Conservation (phyloP, 2,113 vertebrate genomes). For the Microtus montanus region DNA sequence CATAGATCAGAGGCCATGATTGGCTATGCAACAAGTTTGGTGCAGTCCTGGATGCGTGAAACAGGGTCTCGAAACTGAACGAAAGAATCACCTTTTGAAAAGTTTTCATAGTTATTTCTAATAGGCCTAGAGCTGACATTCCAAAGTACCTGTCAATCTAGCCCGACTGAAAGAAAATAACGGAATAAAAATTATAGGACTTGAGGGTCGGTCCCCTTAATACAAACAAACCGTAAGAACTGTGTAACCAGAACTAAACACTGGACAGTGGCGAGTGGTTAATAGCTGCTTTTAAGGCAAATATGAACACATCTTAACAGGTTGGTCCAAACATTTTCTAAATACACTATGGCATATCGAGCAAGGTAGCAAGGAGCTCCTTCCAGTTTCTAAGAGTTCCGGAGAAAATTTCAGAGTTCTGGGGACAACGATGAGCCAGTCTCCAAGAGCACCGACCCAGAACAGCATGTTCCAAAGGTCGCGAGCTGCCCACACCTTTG, state of each 20-base stretch:
- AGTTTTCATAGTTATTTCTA: neutral
- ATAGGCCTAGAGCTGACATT: neutral
- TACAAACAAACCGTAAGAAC: neutral
- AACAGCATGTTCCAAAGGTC: neutral
- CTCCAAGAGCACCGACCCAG: neutral
- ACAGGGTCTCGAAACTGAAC: neutral
- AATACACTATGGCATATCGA: neutral
- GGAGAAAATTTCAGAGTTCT: neutral
- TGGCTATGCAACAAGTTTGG: too few species aligned
- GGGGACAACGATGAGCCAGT: neutral
- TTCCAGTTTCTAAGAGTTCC: constrained; percentile 1
- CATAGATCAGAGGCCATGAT: too few species aligned
- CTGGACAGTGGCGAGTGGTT: neutral
- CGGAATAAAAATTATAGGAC: neutral
- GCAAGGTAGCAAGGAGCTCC: neutral
- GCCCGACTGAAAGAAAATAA: neutral
- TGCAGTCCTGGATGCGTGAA: fast-evolving
- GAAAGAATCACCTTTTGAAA: neutral
- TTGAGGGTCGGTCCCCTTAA: neutral
- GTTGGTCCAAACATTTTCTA: neutral
- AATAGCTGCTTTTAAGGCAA: neutral
- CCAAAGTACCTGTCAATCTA: neutral
- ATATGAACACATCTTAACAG: neutral
- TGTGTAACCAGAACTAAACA: neutral
- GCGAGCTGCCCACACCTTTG: neutral